Evolutionary conservation across 2,888 invertebrate genomes (phyloP), one percentile per base, ranked within the genome.

Genomic region (Tachina grossa): DNA sequence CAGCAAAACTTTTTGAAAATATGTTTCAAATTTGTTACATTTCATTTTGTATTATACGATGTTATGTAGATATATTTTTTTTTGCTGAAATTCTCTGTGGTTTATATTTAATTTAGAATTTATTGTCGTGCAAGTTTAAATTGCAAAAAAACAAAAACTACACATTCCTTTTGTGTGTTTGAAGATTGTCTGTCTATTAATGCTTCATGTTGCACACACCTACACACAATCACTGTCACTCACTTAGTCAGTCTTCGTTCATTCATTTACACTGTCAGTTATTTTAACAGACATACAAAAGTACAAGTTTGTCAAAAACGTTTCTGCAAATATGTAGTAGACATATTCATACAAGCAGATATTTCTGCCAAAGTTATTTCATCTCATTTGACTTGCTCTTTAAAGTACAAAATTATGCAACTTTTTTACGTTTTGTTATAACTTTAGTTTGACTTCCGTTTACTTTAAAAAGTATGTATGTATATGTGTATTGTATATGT

Each of bases 331-430:
- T 31, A n/a, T n/a, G n/a, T n/a, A 47, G 45, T 53, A 51, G 43
- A 39, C 59, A 19, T 45, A 16, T 75, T 55, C 47, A 22, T 47
- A 47, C 43, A 55, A 68, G 59, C 13, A 39, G 13, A 74, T 43
- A 22, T 65, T 76, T 69, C 47, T 59, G 75, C 53, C 43, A 53
- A 77, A 77, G n/a, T 72, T 59, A 77, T 83, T 41, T 57, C 45
- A 61, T 75, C 45, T 51, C 41, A 68, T 75, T 51, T 79, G 63
- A 75, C 75, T 79, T 71, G 65, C 59, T 31, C 31, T 85, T 72
- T 59, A 83, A 80, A 77, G 63, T 83, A 61, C 41, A 80, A 72
- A 83, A 79, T 83, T 79, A 79, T 85, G 85, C 83, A 79, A 76
- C 76, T 75, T 76, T 81, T 59, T 22, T 45, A 13, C 63, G 14